Evolutionary conservation across 2,797 vertebrate genomes (phyloP), one percentile per base, ranked within the genome.

Genomic region (Micropoecilia bifurca): DNA sequence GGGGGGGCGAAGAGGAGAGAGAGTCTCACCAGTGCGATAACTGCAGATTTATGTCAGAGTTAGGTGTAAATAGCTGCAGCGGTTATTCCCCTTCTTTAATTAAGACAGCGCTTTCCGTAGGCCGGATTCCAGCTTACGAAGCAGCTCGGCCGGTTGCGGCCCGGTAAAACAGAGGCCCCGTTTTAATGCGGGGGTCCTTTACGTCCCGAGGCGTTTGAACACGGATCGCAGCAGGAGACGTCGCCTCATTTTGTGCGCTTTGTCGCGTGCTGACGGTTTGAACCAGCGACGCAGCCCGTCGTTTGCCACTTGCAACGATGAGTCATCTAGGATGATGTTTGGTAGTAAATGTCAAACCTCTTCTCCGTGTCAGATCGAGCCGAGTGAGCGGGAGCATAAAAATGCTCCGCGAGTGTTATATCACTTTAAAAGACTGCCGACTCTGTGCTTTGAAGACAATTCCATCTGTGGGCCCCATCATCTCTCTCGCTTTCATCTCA

Each of bases 11-110:
- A 25, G 48, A 20, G 48, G 7, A 22, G 20, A 88, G 87, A 93
- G 86, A 71, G 93, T 93, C 93, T 95, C 91, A 6, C 86, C 80
- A 85, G 93, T 88, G 93, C 93, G 77, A 92, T 95, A 95, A 95
- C 93, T 84, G 83, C 87, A 95, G 93, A 96, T 95, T 95, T 95
- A 96, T 94, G 92, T 93, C 92, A 93, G 89, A 93, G 93, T 92
- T 88, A 90, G 80, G 86, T 91, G 89, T 92, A 93, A 95, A 92
- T 93, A 93, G 94, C 90, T 89, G 85, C 87, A 83, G 83, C 85
- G 85, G 83, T 91, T 91, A 87, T 91, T 90, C 83, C 80, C 80
- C 72, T 89, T 83, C 93, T 93, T 94, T 96, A 95, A 95, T 95
- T 95, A 96, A 95, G 93, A 90, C 77, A 91, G 91, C 88, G 83